Evolutionary conservation across 2,888 invertebrate species (phyloP).

Genomic region (Machimus atricapillus): DNA sequence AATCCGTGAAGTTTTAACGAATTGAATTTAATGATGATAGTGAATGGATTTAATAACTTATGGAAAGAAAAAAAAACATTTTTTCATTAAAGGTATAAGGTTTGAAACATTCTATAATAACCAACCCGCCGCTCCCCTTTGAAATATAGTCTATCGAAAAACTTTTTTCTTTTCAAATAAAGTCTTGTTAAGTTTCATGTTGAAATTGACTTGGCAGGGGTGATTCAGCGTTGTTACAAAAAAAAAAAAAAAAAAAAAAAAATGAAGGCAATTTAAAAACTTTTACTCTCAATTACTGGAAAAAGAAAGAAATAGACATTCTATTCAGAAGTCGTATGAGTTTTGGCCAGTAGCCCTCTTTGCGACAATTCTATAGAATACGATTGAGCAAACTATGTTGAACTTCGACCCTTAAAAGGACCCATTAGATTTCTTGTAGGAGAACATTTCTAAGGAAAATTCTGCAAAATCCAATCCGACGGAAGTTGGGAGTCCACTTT

Average conservation of each 20-base stretch:
- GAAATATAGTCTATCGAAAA: no score
- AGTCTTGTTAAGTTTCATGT: neutral
- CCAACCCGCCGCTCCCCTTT: no score
- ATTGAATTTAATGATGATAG: no score
- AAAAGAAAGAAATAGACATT: neutral
- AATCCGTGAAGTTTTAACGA: no score
- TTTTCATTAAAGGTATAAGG: no score
- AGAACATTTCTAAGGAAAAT: neutral
- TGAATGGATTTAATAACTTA: no score
- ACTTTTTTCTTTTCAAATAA: neutral
- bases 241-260: neutral
- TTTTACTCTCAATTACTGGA: neutral
- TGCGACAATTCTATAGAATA: neutral
- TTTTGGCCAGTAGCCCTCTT: neutral
- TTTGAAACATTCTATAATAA: no score
- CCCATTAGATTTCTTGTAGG: neutral
- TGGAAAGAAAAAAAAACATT: no score
- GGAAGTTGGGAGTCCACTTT: neutral
- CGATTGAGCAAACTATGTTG: neutral
- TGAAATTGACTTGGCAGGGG: neutral
- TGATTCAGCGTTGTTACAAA: neutral
- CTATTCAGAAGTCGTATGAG: neutral
- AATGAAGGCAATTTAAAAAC: neutral
- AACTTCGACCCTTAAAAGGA: neutral
- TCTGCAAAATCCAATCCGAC: neutral